Base-by-base conservation (phyloP, 2,888 invertebrate genomes). In the Cotesia congregata region DNA sequence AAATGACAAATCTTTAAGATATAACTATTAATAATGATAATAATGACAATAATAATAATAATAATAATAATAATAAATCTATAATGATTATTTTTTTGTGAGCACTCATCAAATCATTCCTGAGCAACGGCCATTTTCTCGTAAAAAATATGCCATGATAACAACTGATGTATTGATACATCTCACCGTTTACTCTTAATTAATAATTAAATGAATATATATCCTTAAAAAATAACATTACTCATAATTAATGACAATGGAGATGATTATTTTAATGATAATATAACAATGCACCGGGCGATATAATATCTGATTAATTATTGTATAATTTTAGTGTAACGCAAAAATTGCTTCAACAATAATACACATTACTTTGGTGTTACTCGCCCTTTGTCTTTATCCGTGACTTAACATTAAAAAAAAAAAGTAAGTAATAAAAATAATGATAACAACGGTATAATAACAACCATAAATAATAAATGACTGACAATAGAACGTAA, bases 381-480 rank as follows among this genome's bases (percentile, higher is more conserved):
- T 30, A 59, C 39, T 20, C 60, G 73, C 39, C 64, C 17, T 73
- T 72, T 68, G 59, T 75, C 39, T 76, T 74, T 62, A 39, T 73
- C 30, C 67, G 41, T 60, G 81, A 78, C 79, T 82, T 84, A 83
- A 83, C 83, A 83, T 60, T 59, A 30, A 30, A 70, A 70, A 70
- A 70, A 69, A 50, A 17, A 69, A 74, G 78, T 79, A 76, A 74
- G 74, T 74, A 77, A 74, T 78, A 80, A 78, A 64, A 76, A 75
- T 74, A 75, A 77, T 77, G 71, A 72, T 78, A 77, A 76, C 75
- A 77, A 85, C 81, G 74, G 77, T 79, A 82, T 83, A 83, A 84
- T 81, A 84, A 83, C 83, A 84, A 85, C 80, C 83, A 82, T 85
- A 82, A 85, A 82, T 83, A 84, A 77, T 80, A 81, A 80, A 81